These are phyloP conservation scores for Andricus grossulariae DNA, from an alignment of 1,140 invertebrate species.

Conservation along the genomic window DNA sequence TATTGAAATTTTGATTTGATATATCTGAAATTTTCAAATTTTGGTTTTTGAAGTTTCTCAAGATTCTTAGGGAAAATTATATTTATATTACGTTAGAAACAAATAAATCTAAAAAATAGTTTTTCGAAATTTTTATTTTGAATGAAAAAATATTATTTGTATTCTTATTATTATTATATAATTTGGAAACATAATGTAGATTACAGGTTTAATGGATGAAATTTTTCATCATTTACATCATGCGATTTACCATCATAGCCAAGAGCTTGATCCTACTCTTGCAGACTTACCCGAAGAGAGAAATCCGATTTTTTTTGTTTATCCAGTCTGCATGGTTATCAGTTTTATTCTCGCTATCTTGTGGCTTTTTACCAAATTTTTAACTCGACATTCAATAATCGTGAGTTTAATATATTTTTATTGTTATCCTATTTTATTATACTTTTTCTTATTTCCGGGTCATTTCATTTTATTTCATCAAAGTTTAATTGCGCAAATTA, in stretches of 20 bases:
- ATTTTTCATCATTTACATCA: slow-evolving; percentile 66
- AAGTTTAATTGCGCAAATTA: no score
- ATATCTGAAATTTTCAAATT: no score
- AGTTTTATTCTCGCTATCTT: slow-evolving; percentile 57
- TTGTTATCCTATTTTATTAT: slow-evolving; percentile 3
- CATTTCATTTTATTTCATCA: no score
- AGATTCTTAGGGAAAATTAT: no score
- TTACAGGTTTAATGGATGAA: slow-evolving; percentile 47
- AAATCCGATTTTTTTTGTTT: slow-evolving; percentile 65
- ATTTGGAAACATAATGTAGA: slow-evolving; percentile 38
- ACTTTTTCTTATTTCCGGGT: background rate
- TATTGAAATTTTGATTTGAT: no score
- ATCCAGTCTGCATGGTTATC: slow-evolving; percentile 61
- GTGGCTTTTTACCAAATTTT: slow-evolving; percentile 55
- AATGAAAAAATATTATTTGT: no score
- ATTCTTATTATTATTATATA: background rate
- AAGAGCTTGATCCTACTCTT: slow-evolving; percentile 48
- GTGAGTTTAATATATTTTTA: slow-evolving; percentile 47
- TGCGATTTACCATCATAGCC: slow-evolving; percentile 46
- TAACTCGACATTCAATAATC: slow-evolving; percentile 42
- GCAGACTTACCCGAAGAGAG: slow-evolving; percentile 63
- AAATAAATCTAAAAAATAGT: no score
- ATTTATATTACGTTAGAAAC: no score
- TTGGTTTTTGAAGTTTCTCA: no score
- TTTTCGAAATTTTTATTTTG: no score